Percentiles rank a stretch among this genome's conserved stretches.
These are phyloP conservation scores for Podabrus alpinus DNA, from an alignment of 2,888 invertebrate genomes.

Conservation along the genomic window DNA sequence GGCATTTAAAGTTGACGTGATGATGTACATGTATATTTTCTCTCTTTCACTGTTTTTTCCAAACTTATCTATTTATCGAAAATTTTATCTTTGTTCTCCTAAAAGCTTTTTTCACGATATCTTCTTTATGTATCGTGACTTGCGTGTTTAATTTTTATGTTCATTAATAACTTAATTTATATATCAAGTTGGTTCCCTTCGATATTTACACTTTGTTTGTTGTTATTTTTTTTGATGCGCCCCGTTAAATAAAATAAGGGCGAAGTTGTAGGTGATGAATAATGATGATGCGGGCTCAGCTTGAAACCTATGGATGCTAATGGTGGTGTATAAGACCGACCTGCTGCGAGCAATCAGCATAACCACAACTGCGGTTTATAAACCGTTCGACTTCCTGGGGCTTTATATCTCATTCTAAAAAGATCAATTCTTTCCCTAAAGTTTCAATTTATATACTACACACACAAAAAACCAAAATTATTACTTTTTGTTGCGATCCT, in stretches of 20 bases:
- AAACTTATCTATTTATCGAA: constrained; percentile 5
- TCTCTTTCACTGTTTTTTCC: neutral
- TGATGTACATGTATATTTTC: neutral
- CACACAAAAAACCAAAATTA: neutral
- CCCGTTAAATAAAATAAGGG: neutral
- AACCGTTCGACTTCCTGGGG: constrained; percentile 21
- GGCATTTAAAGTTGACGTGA: neutral
- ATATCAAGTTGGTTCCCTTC: neutral
- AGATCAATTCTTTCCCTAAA: constrained; percentile 5
- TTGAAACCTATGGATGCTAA: constrained; percentile 30
- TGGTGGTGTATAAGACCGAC: constrained; percentile 27
- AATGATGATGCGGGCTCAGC: constrained; percentile 26
- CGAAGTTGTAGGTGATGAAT: constrained; percentile 12
- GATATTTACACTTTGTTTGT: constrained; percentile 1
- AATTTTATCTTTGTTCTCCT: constrained; percentile 1
- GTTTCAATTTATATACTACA: constrained; percentile 8
- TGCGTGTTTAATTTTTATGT: constrained; percentile 10
- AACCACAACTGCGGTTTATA: constrained; percentile 18
- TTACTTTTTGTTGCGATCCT: neutral
- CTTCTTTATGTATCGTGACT: constrained; percentile 10
- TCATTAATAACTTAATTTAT: constrained; percentile 13
- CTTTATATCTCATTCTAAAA: constrained; percentile 1
- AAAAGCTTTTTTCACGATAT: neutral
- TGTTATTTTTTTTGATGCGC: neutral
- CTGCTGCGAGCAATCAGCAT: constrained; percentile 32